phyloP scores from a whole-genome alignment of 2,797 vertebrate species.

The Nannoperca australis region DNA sequence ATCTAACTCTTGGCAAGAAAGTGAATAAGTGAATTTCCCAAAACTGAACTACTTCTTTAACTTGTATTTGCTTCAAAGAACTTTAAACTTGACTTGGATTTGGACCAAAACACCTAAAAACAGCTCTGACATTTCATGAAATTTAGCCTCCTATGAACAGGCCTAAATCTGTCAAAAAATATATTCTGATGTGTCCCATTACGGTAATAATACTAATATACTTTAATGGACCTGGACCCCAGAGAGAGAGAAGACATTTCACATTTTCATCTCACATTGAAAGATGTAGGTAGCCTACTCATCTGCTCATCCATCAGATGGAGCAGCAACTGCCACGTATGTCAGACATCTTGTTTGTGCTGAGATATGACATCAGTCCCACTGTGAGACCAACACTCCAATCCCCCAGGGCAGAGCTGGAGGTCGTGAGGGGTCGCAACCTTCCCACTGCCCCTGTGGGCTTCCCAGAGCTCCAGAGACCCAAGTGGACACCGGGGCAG shows the following conservation, averaged over 20 bases:
- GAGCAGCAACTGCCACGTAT: slow-evolving; percentile 66
- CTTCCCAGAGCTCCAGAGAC: slow-evolving; percentile 78
- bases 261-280: slow-evolving; percentile 27
- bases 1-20: neutral
- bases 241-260: slow-evolving; percentile 25
- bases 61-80: neutral
- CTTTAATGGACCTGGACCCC: neutral
- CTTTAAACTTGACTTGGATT: neutral
- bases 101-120: slow-evolving; percentile 22
- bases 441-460: slow-evolving; percentile 83
- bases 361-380: slow-evolving; percentile 79
- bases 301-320: slow-evolving; percentile 51
- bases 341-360: slow-evolving; percentile 69
- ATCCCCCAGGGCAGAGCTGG: slow-evolving; percentile 62
- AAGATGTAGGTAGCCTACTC: neutral
- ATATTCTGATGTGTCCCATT: neutral
- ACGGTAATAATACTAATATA: neutral
- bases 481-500: slow-evolving; percentile 62
- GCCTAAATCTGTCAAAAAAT: too few relatives aligned
- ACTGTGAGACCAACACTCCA: slow-evolving; percentile 76
- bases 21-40: neutral
- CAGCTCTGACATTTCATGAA: slow-evolving; percentile 34
- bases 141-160: neutral
- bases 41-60: neutral
- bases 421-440: slow-evolving; percentile 78